Evolutionary conservation across 2,797 vertebrate species (phyloP), one percentile per base, ranked within the genome.

Genomic region (Babyrousa celebensis): DNA sequence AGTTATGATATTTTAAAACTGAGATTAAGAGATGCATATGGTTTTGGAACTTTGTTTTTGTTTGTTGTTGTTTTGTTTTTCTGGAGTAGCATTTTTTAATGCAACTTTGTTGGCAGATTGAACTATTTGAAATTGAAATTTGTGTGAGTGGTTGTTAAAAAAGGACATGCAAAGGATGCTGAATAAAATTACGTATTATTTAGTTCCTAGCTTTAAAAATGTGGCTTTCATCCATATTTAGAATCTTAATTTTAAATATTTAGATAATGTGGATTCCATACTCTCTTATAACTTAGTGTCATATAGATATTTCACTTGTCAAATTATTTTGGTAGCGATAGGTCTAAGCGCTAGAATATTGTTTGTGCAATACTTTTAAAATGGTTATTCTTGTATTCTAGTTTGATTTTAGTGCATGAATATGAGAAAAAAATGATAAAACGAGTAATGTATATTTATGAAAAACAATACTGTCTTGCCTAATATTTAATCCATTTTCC

Each of bases 351-450:
- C 32, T 77, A 84, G 18, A 91, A 56, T 75, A 48, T 79, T 83
- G 27, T 89, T 79, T 92, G 9, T 68, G 56, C 10, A 85, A 2
- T 95, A 77, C 58, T 94, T 94, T 95, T 77, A 77, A 95, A 91
- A 62, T 93, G 23, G 9, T 8, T 94, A 48, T 27, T 75, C 12
- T 85, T 93, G 25, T 90, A 15, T 58, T 10, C 25, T 86, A 32
- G 16, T 91, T 80, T 85, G 60, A 86, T 95, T 93, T 94, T 77
- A 95, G n/a, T 18, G 67, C 87, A 54, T 85, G 94, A 94, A 95
- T 94, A 11, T 93, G 36, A 75, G 43, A 67, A 72, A 89, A 89
- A 52, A 60, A 36, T 67, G 77, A 84, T 87, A 87, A 48, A 78
- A 86, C 88, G 32, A 90, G 60, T 71, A 60, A 43, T 85, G 8